These are phyloP conservation scores for Spatulosminthurus flaviceps DNA, from an alignment of 2,888 invertebrate species.

Conservation along the genomic window DNA sequence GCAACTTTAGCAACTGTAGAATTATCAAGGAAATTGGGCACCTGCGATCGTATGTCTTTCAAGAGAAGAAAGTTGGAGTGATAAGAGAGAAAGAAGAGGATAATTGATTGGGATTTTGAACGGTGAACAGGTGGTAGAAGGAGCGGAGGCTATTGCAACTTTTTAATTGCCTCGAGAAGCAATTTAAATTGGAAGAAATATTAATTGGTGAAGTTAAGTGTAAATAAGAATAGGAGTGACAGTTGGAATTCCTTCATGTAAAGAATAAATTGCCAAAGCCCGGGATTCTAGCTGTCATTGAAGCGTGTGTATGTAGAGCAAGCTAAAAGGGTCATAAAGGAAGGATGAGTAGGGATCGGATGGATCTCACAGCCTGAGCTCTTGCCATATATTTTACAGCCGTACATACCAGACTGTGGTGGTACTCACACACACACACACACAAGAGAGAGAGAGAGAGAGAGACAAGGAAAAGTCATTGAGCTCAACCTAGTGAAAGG, in stretches of 20 bases:
- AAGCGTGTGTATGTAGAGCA: neutral
- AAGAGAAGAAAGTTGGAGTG: no score
- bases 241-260: neutral
- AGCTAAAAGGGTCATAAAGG: no score
- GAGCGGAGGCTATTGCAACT: neutral
- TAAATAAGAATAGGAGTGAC: neutral
- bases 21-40: no score
- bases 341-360: no score
- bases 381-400: no score
- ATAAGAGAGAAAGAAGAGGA: no score
- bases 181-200: neutral
- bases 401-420: neutral
- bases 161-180: neutral
- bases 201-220: neutral
- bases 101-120: no score
- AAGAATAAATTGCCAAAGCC: neutral
- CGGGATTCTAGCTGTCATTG: neutral
- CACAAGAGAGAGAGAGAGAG: constrained; percentile 8
- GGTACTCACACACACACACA: neutral
- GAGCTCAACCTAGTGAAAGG: constrained; percentile 36
- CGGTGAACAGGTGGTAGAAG: no score
- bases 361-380: no score
- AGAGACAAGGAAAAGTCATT: constrained; percentile 7
- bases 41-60: no score
- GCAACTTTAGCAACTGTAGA: no score